These are phyloP conservation scores for Drosophila virilis DNA, from an alignment of 1,140 invertebrate species.

Conservation along the genomic window DNA sequence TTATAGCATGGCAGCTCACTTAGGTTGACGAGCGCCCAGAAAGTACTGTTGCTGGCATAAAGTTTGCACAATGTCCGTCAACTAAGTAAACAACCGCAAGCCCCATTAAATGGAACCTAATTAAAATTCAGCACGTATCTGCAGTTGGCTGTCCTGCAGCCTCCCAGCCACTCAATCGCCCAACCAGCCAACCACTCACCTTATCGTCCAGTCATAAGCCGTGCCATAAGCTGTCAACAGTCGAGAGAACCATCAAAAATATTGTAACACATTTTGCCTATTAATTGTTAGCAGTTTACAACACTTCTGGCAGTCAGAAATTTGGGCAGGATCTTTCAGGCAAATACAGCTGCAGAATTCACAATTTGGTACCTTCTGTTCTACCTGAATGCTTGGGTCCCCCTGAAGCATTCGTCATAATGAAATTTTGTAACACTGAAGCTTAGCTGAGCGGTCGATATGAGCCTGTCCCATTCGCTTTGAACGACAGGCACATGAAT, in stretches of 20 bases:
- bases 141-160: background rate
- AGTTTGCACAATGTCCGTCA: conserved; percentile 13
- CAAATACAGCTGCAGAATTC: conserved; percentile 23
- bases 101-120: conserved; percentile 66
- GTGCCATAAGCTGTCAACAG: conserved; percentile 60
- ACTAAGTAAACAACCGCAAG: conserved; percentile 55
- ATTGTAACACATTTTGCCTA: conserved; percentile 79
- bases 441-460: conserved; percentile 20
- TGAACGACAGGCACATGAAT: background rate
- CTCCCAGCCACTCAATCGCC: background rate
- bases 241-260: conserved; percentile 67
- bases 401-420: conserved; percentile 43
- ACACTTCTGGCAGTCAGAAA: conserved; percentile 15
- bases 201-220: conserved; percentile 55
- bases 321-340: conserved; percentile 9
- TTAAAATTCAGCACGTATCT: conserved; percentile 76
- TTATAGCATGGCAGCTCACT: conserved; percentile 19
- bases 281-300: conserved; percentile 58
- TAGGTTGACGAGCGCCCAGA: conserved; percentile 23
- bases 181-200: conserved; percentile 16
- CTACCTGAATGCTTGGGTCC: background rate
- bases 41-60: background rate
- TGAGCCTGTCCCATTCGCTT: background rate
- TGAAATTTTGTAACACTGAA: conserved; percentile 70
- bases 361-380: conserved; percentile 30